Evolutionary conservation across 1,140 invertebrate genomes (phyloP), one percentile per base, ranked within the genome.

Genomic region (Episyrphus balteatus): DNA sequence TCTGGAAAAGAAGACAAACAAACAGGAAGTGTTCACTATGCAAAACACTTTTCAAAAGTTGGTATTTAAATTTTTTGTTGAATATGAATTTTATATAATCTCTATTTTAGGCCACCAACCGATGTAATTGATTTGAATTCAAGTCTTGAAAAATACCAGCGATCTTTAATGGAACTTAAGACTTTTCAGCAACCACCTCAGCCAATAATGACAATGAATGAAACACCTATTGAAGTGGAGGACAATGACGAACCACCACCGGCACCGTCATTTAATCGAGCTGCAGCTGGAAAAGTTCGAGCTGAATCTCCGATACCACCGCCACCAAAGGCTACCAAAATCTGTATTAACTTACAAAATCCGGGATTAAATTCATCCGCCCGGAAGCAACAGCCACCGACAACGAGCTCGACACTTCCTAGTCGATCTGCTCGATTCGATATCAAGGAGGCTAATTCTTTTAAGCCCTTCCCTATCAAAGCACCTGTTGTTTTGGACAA

Each of bases 41-140:
- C 56, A 61, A 34, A 75, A 77, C 50, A 79, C 81, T 57, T 68
- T 80, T 21, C 70, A 78, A 49, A 81, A 81, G 72, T 82, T 74
- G 56, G 66, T 70, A 47, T 58, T 30, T 44, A 32, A 68, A 41
- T 46, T 33, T 37, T 42, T 46, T 45, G 30, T 51, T 49, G 42
- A 39, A 38, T 36, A 45, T 36, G 37, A n/a, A 12, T 36, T 48
- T 15, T 43, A 21, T 21, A 18, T 19, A 44, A 53, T 48, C 47
- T 47, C 51, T 42, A 45, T 54, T 44, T 49, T 38, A 54, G 53
- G 21, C 48, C 46, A 51, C 50, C 53, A 51, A 51, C 46, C 47
- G 41, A 36, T 49, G 38, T 46, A 19, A 37, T 19, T 49, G 42
- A 26, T 19, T 13, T 15, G 42, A 19, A 42, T 13, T 18, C 19